phyloP scores from a whole-genome alignment of 1,140 invertebrate species.

The Calycopis cecrops region DNA sequence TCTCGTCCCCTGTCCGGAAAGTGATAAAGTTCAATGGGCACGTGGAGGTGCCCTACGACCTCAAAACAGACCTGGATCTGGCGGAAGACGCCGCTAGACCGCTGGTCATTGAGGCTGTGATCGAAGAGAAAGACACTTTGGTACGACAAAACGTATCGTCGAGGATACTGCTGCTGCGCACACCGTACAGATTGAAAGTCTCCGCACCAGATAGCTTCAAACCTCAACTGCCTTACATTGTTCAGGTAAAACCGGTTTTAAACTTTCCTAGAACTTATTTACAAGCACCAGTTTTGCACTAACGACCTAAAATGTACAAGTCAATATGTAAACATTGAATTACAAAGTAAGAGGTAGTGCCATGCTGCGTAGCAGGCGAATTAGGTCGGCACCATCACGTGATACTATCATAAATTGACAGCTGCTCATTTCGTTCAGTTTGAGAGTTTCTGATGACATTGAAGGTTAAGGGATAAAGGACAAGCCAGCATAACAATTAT shows the following conservation, averaged over 20 bases:
- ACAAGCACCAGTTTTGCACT: too few species aligned
- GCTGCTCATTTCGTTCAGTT: too few species aligned
- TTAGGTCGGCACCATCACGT: too few species aligned
- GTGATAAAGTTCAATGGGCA: conserved; percentile 88
- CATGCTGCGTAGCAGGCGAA: too few species aligned
- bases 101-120: conserved; percentile 84
- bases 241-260: conserved; percentile 78
- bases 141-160: conserved; percentile 87
- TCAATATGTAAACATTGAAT: too few species aligned
- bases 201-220: conserved; percentile 91
- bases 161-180: conserved; percentile 84
- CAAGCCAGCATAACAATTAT: too few species aligned
- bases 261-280: too few species aligned
- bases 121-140: conserved; percentile 88
- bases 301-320: too few species aligned
- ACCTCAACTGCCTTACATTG: conserved; percentile 88
- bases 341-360: too few species aligned
- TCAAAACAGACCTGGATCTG: conserved; percentile 82
- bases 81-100: conserved; percentile 85
- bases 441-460: too few species aligned
- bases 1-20: conserved; percentile 82
- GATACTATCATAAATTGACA: too few species aligned
- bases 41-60: conserved; percentile 82
- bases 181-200: conserved; percentile 88
- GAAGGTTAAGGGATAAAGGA: too few species aligned